Percentiles rank a stretch among this genome's conserved stretches.
Conservation (phyloP, 2,797 vertebrate genomes). For the Vireo griseus region DNA sequence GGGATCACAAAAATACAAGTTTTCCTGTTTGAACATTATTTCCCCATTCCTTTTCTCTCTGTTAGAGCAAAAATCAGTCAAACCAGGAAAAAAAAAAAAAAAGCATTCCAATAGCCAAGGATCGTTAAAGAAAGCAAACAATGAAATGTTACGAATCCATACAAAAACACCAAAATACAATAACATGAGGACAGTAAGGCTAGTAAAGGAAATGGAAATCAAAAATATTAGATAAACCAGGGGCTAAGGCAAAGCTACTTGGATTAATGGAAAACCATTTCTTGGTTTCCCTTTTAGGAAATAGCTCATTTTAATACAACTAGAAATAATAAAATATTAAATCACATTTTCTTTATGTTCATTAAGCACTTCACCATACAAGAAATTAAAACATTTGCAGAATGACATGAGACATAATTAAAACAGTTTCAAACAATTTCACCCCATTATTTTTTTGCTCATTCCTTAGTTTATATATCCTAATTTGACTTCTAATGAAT, state of each 20-base stretch:
- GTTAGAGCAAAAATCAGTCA: not conserved
- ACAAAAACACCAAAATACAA: not conserved
- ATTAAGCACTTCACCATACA: slow-evolving; percentile 19
- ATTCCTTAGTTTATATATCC: slow-evolving; percentile 15
- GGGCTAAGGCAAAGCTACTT: not conserved
- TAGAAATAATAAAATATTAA: not conserved
- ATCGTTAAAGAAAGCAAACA: not conserved
- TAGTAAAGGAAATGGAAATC: not conserved
- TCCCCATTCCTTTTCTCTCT: not conserved
- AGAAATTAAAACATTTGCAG: slow-evolving; percentile 35
- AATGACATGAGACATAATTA: slow-evolving; percentile 34
- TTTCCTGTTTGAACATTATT: not conserved
- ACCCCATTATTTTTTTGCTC: not conserved
- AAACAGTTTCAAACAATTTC: slow-evolving; percentile 41
- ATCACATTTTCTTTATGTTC: not conserved
- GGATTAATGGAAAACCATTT: not conserved
- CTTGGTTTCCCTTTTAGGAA: not conserved
- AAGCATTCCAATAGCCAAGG: not conserved
- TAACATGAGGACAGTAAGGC: not conserved
- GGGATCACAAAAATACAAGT: rapidly evolving
- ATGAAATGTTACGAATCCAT: not conserved
- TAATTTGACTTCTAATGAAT: slow-evolving; percentile 38
- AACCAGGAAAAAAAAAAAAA: not conserved
- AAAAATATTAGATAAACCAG: not conserved
- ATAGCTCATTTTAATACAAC: not conserved